Base-by-base conservation (phyloP, 1,140 invertebrate genomes). In the Scylla paramamosain region DNA sequence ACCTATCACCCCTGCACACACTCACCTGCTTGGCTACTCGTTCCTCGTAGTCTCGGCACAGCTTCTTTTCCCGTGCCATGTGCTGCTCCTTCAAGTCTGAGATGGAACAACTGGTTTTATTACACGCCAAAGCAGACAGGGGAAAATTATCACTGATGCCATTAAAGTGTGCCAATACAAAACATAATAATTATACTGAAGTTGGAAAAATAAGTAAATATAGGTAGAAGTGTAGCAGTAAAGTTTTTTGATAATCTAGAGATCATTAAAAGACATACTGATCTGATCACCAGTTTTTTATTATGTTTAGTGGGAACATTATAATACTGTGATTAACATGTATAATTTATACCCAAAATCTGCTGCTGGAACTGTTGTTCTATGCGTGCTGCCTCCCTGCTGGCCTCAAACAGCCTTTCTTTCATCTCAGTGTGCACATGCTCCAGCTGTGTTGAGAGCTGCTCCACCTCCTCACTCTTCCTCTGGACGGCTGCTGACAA, bases 11-110 rank as follows among this genome's bases (percentile, higher is more conserved):
- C 52, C 52, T 20, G 20, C 20, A 59, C 20, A 45, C 46, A 31
- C 82, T 83, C 45, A 94, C 93, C 91, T 95, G 94, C 29, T 48
- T 86, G 12, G 91, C 91, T 48, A 95, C 87, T 28, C 86, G 90
- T 77, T 95, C 94, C 52, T 95, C 94, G 93, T 95, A 95, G 86
- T 95, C 91, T 25, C 83, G 84, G 48, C 91, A 88, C 20, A 95
- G 48, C 82, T 95, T 84, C 91, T 95, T 95, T 39, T 94, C 93
- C 28, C 89, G n/a, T 25, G 91, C 45, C 20, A 91, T 84, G 16
- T 95, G 94, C 39, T 95, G 45, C 6, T 92, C 91, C 39, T 93
- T 95, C 32, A 95, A 14, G 52, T 67, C 94, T 95, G 86, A 16
- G 16, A 59, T 4, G 52, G 52, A 59, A 12, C 52, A 20, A 59